Conservation (phyloP, 2,113 vertebrate genomes). For the Porphyrio hochstetteri region DNA sequence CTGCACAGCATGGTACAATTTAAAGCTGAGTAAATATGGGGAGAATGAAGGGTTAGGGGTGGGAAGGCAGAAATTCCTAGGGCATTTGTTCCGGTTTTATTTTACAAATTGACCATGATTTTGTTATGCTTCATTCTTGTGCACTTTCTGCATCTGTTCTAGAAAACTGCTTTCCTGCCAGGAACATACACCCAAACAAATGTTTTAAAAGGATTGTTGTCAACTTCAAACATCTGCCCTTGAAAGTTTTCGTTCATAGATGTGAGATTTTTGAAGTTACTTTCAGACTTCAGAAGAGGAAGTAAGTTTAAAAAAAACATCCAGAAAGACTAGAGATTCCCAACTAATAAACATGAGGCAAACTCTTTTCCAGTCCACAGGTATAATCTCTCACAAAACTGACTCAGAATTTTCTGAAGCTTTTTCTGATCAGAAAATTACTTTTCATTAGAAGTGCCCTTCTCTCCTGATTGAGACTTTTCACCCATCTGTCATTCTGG, state of each 20-base stretch:
- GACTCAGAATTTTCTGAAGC: neutral
- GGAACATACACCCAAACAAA: neutral
- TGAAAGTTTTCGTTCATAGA: neutral
- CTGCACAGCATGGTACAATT: neutral
- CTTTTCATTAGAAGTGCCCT: neutral
- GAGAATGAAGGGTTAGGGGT: neutral
- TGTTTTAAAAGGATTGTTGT: neutral
- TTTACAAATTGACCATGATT: neutral
- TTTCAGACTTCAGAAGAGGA: neutral
- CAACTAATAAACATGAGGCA: neutral
- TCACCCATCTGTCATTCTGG: neutral
- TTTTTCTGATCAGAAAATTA: neutral
- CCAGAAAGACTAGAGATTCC: neutral
- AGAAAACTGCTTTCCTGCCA: neutral
- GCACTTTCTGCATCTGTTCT: neutral
- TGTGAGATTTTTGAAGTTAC: neutral
- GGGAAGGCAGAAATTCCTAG: slow-evolving; percentile 1
- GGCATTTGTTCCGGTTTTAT: neutral
- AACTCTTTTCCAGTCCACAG: neutral
- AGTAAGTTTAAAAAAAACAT: neutral
- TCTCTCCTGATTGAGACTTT: neutral
- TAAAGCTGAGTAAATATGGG: neutral
- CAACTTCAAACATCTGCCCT: neutral
- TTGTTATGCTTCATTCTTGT: neutral
- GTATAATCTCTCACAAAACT: neutral